Conservation (phyloP, 2,888 invertebrate species). For the Euproctis similis region DNA sequence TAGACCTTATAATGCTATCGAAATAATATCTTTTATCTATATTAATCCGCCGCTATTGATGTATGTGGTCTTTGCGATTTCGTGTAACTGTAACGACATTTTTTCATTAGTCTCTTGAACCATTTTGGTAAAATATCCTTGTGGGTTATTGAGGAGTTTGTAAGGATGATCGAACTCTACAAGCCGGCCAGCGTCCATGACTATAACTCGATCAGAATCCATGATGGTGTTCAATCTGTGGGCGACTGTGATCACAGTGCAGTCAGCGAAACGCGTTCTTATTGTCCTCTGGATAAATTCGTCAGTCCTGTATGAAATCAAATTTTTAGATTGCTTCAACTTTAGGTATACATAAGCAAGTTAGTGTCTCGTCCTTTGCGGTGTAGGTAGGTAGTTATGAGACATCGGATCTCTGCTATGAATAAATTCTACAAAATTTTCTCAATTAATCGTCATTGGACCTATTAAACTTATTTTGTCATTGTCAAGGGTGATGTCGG, state of each 20-base stretch:
- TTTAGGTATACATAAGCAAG: too few species aligned
- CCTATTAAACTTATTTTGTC: too few species aligned
- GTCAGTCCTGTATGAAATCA: slow-evolving; percentile 78
- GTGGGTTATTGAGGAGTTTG: slow-evolving; percentile 75
- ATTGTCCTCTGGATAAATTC: slow-evolving; percentile 90
- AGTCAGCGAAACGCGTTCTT: slow-evolving; percentile 83
- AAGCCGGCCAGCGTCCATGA: slow-evolving; percentile 87
- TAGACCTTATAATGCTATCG: too few species aligned
- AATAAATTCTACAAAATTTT: too few species aligned
- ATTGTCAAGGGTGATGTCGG: too few species aligned
- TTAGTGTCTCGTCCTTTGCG: too few species aligned
- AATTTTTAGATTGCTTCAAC: too few species aligned
- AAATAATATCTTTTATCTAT: too few species aligned
- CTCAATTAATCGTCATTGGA: too few species aligned
- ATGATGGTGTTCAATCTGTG: slow-evolving; percentile 94
- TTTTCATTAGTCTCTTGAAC: slow-evolving; percentile 80
- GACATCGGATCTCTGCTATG: too few species aligned
- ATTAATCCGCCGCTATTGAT: slow-evolving; percentile 51
- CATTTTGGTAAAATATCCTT: slow-evolving; percentile 80
- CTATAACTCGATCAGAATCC: slow-evolving; percentile 92
- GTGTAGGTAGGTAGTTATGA: too few species aligned
- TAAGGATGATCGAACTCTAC: slow-evolving; percentile 84
- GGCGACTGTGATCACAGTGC: slow-evolving; percentile 93
- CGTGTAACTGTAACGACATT: slow-evolving; percentile 62
- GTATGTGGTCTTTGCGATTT: slow-evolving; percentile 64